Conservation (phyloP, 1,140 invertebrate genomes). For the Cydia amplana region DNA sequence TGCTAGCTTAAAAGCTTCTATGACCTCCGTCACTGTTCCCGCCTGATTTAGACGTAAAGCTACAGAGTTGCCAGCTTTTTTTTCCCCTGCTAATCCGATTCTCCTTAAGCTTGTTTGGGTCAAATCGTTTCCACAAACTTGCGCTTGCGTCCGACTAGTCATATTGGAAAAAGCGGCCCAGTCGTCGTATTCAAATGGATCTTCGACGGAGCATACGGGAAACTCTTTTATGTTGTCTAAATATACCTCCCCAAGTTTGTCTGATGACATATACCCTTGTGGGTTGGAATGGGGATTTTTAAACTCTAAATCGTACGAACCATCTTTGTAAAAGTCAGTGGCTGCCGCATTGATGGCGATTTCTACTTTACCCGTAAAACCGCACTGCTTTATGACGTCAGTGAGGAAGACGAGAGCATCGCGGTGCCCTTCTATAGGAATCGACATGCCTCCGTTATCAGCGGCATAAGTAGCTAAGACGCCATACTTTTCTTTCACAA, state of each 20-base stretch:
- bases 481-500: constrained; percentile 94
- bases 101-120: constrained; percentile 91
- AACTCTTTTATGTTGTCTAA: constrained; percentile 94
- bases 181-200: constrained; percentile 97
- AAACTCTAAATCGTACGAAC: constrained; percentile 96
- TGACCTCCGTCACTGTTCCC: constrained; percentile 96
- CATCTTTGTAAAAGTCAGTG: constrained; percentile 93
- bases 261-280: constrained; percentile 86
- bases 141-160: constrained; percentile 86
- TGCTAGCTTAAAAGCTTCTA: constrained; percentile 93
- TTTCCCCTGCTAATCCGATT: constrained; percentile 95
- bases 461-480: constrained; percentile 96
- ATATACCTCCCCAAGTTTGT: constrained; percentile 92
- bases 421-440: constrained; percentile 96
- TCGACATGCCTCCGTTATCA: constrained; percentile 98
- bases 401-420: constrained; percentile 93
- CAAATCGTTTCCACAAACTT: constrained; percentile 96
- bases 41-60: constrained; percentile 99
- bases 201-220: constrained; percentile 97
- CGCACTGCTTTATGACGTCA: constrained; percentile 94
- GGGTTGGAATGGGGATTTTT: constrained; percentile 95
- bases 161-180: constrained; percentile 95
- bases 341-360: constrained; percentile 99
- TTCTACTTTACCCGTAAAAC: constrained; percentile 92
- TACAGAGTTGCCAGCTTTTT: constrained; percentile 96